A percentile compares a stretch with the other conserved stretches of the same genome.
phyloP scores from a whole-genome alignment of 2,888 invertebrate species.

The Apocheima hispidaria region DNA sequence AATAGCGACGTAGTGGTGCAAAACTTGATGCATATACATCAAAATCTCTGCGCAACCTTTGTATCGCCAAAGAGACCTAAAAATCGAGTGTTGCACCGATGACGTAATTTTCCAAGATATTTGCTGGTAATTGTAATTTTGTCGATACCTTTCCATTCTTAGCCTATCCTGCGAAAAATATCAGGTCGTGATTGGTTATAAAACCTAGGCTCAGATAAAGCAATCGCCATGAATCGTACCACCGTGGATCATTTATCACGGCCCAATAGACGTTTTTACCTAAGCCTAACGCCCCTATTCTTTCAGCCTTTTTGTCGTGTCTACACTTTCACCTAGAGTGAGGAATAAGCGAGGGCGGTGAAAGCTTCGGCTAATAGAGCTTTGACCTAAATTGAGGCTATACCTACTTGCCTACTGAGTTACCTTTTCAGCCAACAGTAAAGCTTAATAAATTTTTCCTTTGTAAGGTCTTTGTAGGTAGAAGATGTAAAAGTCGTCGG shows the following conservation, averaged over 20 bases:
- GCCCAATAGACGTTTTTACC: conserved; percentile 68
- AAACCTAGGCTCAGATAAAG: conserved; percentile 27
- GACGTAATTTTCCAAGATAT: neutral
- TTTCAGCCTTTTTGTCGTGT: conserved; percentile 59
- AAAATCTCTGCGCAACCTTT: too few species aligned
- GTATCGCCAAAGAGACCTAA: too few species aligned
- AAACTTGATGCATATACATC: too few species aligned
- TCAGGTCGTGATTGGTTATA: too few species aligned
- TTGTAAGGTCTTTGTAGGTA: too few species aligned
- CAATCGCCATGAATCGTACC: conserved; percentile 64
- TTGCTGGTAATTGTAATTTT: neutral
- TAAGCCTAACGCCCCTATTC: conserved; percentile 62
- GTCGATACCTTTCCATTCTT: neutral
- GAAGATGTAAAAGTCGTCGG: too few species aligned
- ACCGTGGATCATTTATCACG: conserved; percentile 64
- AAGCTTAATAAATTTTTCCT: neutral
- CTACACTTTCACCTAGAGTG: conserved; percentile 29
- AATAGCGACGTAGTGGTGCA: too few species aligned
- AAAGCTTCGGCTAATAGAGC: conserved; percentile 28
- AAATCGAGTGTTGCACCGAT: too few species aligned
- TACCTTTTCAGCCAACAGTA: neutral
- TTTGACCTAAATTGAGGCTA: conserved; percentile 25
- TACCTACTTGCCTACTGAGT: neutral
- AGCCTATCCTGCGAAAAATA: neutral
- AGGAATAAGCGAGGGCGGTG: conserved; percentile 16